A percentile compares a stretch with the other conserved stretches of the same genome.
phyloP scores from a whole-genome alignment of 2,797 vertebrate species.

The Gallinago nigripennis region DNA sequence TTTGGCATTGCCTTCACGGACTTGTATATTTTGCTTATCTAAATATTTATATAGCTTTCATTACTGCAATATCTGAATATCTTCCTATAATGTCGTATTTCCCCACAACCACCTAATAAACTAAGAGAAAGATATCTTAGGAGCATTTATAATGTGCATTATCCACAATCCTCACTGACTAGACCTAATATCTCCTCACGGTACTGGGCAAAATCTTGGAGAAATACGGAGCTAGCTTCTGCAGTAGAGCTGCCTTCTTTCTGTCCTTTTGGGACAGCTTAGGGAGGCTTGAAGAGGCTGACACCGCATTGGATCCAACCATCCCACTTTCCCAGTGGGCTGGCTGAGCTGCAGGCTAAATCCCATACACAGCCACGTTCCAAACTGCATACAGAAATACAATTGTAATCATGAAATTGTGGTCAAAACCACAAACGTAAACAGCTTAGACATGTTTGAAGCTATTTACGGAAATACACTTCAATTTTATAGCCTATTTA shows the following conservation, averaged over 20 bases:
- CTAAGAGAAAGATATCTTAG: neutral
- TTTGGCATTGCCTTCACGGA: neutral
- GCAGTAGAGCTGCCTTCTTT: neutral
- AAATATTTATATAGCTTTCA: neutral
- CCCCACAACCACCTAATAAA: neutral
- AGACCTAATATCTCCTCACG: neutral
- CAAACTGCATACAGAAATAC: neutral
- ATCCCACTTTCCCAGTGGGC: neutral
- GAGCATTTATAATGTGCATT: neutral
- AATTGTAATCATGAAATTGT: neutral
- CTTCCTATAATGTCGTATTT: neutral
- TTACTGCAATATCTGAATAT: neutral
- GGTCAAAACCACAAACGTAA: neutral
- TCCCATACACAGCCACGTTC: neutral
- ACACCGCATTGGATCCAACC: rapidly evolving
- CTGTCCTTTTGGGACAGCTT: neutral
- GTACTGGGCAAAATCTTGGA: neutral
- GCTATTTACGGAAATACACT: neutral
- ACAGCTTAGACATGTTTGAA: neutral
- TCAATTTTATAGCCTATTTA: neutral
- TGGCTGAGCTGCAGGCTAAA: neutral
- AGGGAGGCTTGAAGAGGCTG: neutral
- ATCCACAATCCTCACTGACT: neutral
- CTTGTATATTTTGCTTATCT: neutral
- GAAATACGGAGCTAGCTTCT: neutral